These are phyloP conservation scores for Eubasilissa regina DNA, from an alignment of 1,140 invertebrate genomes.

Conservation along the genomic window DNA sequence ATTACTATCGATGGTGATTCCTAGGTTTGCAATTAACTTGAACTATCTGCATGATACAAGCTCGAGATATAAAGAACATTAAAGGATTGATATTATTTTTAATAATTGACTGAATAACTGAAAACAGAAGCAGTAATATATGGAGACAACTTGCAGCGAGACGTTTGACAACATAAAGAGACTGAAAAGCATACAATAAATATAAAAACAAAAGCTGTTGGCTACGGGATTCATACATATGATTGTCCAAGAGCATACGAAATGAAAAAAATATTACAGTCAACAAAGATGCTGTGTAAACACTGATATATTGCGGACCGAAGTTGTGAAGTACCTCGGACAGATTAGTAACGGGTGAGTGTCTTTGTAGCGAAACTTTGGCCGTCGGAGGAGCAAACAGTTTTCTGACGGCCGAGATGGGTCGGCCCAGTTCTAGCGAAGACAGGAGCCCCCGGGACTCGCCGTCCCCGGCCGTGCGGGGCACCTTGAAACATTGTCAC, in stretches of 20 bases:
- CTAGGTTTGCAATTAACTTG: too few relatives aligned
- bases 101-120: too few relatives aligned
- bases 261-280: too few relatives aligned
- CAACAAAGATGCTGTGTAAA: conserved; percentile 20
- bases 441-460: conserved; percentile 35
- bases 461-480: conserved; percentile 8
- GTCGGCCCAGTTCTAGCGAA: conserved; percentile 50
- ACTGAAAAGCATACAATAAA: conserved; percentile 11
- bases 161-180: conserved; percentile 1
- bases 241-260: too few relatives aligned
- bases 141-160: too few relatives aligned
- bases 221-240: too few relatives aligned
- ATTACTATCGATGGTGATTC: too few relatives aligned
- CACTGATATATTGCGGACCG: conserved; percentile 8
- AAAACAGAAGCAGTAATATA: too few relatives aligned
- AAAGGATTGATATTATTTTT: too few relatives aligned
- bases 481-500: conserved; percentile 38
- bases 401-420: conserved; percentile 51
- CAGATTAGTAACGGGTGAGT: conserved; percentile 54
- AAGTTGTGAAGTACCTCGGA: conserved; percentile 49
- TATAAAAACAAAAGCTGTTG: not conserved
- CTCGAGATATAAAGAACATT: too few relatives aligned
- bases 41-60: too few relatives aligned
- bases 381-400: conserved; percentile 50
- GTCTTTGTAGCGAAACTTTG: conserved; percentile 46